A percentile compares a stretch with the other conserved stretches of the same genome.
These are phyloP conservation scores for Dicerorhinus sumatrensis DNA, from an alignment of 2,113 vertebrate species.

Conservation along the genomic window DNA sequence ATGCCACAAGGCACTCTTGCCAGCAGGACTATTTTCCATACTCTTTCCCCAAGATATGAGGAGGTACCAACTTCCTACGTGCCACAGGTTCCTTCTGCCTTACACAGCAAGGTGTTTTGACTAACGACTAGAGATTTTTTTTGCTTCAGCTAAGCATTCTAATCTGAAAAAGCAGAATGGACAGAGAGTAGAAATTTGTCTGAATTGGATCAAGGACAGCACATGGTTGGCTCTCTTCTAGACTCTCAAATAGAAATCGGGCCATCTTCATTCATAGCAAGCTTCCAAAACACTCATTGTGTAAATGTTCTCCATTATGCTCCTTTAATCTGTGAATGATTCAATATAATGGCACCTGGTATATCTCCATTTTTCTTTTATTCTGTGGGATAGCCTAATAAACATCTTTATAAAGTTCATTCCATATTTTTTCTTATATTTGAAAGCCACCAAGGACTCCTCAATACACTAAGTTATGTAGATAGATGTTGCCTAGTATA, in stretches of 20 bases:
- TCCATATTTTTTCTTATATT: neutral
- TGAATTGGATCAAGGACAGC: neutral
- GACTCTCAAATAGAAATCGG: neutral
- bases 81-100: neutral
- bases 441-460: neutral
- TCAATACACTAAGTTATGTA: neutral
- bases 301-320: neutral
- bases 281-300: neutral
- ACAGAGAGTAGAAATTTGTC: neutral
- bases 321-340: constrained; percentile 6
- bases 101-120: neutral
- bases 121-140: neutral
- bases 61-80: neutral
- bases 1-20: neutral
- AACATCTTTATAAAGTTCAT: neutral
- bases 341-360: neutral
- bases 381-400: neutral
- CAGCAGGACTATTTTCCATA: neutral
- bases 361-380: neutral
- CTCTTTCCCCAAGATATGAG: neutral
- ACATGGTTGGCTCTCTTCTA: neutral
- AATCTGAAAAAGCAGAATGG: neutral
- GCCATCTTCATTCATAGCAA: neutral
- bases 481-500: neutral
- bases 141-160: neutral